Evolutionary conservation across 2,888 invertebrate species (phyloP), one percentile per base, ranked within the genome.

Genomic region (Drymonia ruficornis): DNA sequence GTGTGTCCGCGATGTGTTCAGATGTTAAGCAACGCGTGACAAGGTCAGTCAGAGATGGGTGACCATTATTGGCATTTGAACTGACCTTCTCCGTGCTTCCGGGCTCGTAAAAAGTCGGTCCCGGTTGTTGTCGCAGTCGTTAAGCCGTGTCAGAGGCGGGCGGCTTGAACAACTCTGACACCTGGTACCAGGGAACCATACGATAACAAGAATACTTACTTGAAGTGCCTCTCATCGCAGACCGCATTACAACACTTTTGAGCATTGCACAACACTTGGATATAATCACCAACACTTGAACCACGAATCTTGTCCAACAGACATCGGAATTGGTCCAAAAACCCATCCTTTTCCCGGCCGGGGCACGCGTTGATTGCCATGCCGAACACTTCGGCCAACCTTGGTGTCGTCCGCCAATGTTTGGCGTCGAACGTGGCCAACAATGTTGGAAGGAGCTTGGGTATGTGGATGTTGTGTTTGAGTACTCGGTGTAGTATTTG

Each of bases 401-500:
- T 16, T 1, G 31, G 34, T 16, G 47, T 47, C 2, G 34, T 4
- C 6, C 31, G 34, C 70, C 71, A 70, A 7, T 49, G 8, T 3
- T 54, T 64, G 15, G 48, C 23, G 0, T 66, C 59, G 1, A 47
- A 19, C 13, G 52, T 68, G 0, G 60, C 18, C n/a, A 73, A 31
- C 2, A 82, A 53, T 0, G 63, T 55, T 0, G 71, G 51, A 0
- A 84, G n/a, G 0, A 83, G 34, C 8, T 72, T 61, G 0, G 78
- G 74, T 42, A 87, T 54, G 12, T 67, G 34, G 0, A 84, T 64
- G 8, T 72, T 72, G 19, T 74, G 67, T 62, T 60, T 70, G 0
- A 70, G 15, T 16, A 70, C 29, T 0, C 56, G 49, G 47, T 67
- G 65, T 6, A 70, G 44, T 49, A 69, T 65, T 40, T 60, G 64